Evolutionary conservation across 2,888 invertebrate species (phyloP).

Genomic region (Suillia variegata): DNA sequence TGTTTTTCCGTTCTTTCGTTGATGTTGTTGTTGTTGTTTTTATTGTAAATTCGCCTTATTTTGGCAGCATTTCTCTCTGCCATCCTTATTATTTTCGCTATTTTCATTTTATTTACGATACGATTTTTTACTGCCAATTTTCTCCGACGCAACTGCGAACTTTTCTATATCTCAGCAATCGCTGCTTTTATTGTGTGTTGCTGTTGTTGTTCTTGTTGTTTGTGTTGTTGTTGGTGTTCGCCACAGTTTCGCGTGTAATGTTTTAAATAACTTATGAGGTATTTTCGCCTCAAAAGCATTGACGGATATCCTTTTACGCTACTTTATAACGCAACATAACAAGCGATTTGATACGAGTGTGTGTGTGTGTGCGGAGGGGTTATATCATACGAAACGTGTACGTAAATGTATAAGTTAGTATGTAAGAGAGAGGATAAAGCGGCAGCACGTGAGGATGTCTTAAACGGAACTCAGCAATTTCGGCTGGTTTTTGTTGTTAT

Average conservation of each 20-base stretch:
- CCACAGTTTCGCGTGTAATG: neutral
- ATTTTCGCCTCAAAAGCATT: neutral
- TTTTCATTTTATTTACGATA: too few species aligned
- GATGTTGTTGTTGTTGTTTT: too few species aligned
- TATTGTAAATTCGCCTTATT: too few species aligned
- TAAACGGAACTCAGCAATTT: too few species aligned
- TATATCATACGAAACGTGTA: too few species aligned
- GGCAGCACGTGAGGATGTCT: too few species aligned
- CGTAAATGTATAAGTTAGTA: too few species aligned
- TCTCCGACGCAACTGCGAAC: neutral
- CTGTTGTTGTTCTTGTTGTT: neutral
- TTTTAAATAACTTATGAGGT: slow-evolving; percentile 4
- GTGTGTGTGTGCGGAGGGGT: neutral
- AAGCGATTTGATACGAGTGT: neutral
- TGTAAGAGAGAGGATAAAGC: too few species aligned
- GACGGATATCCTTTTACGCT: neutral
- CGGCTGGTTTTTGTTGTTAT: too few species aligned
- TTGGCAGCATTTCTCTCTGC: neutral
- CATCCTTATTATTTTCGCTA: neutral
- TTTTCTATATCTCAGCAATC: neutral
- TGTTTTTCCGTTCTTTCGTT: too few species aligned
- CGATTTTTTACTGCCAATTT: too few species aligned
- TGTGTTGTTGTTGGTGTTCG: neutral
- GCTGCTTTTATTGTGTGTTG: neutral
- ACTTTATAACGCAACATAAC: neutral